Conservation (phyloP, 2,797 vertebrate genomes). For the Monodelphis domestica region DNA sequence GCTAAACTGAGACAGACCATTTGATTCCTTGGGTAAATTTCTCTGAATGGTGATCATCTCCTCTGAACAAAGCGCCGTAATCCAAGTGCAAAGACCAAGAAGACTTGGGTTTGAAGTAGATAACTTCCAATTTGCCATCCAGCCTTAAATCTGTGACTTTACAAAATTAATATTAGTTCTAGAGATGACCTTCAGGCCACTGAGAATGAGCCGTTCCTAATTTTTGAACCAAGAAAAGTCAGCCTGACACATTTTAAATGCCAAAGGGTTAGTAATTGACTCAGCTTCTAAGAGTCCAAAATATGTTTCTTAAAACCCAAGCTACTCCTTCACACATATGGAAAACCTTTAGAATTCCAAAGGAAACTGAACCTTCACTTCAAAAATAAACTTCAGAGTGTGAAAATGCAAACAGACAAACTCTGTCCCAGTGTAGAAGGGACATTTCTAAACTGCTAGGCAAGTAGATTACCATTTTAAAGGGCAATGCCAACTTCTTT, state of each 20-base stretch:
- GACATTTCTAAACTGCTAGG: background rate
- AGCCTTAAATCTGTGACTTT: background rate
- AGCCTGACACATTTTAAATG: background rate
- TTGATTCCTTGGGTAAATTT: background rate
- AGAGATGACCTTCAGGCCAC: background rate
- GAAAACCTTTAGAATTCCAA: conserved; percentile 2
- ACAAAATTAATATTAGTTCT: background rate
- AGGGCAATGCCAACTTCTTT: background rate
- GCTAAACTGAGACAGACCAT: background rate
- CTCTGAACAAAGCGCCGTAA: no score
- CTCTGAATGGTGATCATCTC: background rate
- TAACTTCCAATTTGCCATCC: background rate
- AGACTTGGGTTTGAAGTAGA: background rate
- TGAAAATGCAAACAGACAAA: background rate
- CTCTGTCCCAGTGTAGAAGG: background rate
- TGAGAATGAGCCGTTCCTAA: background rate
- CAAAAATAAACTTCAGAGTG: background rate
- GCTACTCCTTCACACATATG: background rate
- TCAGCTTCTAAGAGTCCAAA: background rate
- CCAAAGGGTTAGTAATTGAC: background rate
- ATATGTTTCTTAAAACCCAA: background rate
- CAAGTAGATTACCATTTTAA: background rate
- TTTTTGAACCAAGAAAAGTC: background rate
- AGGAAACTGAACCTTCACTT: background rate
- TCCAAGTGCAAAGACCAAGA: no score